These are phyloP conservation scores for Parnassius orleans DNA, from an alignment of 2,888 invertebrate genomes.

Conservation along the genomic window DNA sequence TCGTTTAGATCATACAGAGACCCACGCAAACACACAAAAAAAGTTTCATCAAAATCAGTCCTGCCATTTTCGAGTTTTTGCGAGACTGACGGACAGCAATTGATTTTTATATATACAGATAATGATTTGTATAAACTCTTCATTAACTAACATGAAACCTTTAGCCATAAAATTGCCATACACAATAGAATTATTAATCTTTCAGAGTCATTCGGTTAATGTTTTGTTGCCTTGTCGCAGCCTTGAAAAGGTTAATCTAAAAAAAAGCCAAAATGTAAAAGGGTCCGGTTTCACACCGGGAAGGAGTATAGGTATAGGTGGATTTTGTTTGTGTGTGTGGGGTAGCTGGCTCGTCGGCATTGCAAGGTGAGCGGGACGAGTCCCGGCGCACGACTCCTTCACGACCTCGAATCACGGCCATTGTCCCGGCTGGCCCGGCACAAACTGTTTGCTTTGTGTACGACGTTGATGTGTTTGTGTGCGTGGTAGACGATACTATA, in stretches of 20 bases:
- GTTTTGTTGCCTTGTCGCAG: conserved; percentile 4
- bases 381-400: conserved; percentile 24
- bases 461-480: background rate
- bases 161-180: no score
- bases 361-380: conserved; percentile 68
- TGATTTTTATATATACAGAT: no score
- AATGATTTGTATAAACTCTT: no score
- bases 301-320: conserved; percentile 4
- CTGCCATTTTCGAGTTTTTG: no score
- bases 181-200: no score
- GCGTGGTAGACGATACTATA: background rate
- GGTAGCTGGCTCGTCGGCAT: conserved; percentile 55
- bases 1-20: no score
- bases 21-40: no score
- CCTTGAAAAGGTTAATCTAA: conserved; percentile 21
- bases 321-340: conserved; percentile 25
- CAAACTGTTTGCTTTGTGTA: background rate
- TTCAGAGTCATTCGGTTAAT: background rate
- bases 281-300: conserved; percentile 16
- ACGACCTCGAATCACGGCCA: conserved; percentile 27
- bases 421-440: conserved; percentile 27
- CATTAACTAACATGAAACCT: no score
- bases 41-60: no score
- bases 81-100: no score
- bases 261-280: conserved; percentile 14